phyloP scores from a whole-genome alignment of 2,113 vertebrate genomes.

The Psittacula cyanocephala region DNA sequence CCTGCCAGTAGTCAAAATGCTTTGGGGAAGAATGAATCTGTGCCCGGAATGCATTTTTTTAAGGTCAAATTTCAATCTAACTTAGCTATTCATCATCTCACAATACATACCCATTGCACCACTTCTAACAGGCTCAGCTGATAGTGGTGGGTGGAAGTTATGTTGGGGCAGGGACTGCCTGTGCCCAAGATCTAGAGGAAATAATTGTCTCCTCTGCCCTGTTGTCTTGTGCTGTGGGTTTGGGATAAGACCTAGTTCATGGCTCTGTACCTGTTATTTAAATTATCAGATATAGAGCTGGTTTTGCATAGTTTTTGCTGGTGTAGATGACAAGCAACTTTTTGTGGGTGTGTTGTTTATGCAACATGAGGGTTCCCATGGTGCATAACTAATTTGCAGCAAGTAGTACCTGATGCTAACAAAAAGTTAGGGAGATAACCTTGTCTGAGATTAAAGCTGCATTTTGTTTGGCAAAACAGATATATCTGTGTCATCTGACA shows the following conservation, averaged over 20 bases:
- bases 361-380: background rate
- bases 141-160: background rate
- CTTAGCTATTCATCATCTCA: background rate
- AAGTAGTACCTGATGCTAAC: background rate
- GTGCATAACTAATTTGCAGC: background rate
- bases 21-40: background rate
- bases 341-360: background rate
- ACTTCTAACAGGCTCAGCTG: background rate
- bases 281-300: background rate
- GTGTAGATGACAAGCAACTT: background rate
- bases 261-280: background rate
- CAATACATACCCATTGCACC: rapidly evolving
- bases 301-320: background rate
- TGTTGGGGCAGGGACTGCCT: background rate
- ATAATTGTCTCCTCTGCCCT: background rate
- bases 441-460: background rate
- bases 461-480: background rate
- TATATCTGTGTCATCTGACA: background rate
- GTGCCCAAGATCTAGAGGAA: background rate
- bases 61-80: background rate
- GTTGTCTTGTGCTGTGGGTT: background rate
- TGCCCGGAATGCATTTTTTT: background rate
- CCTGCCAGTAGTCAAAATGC: background rate
- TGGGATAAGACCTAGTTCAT: background rate
- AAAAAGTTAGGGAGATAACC: background rate